A percentile compares a stretch with the other conserved stretches of the same genome.
phyloP scores from a whole-genome alignment of 2,113 vertebrate species.

The Phoenicopterus ruber region DNA sequence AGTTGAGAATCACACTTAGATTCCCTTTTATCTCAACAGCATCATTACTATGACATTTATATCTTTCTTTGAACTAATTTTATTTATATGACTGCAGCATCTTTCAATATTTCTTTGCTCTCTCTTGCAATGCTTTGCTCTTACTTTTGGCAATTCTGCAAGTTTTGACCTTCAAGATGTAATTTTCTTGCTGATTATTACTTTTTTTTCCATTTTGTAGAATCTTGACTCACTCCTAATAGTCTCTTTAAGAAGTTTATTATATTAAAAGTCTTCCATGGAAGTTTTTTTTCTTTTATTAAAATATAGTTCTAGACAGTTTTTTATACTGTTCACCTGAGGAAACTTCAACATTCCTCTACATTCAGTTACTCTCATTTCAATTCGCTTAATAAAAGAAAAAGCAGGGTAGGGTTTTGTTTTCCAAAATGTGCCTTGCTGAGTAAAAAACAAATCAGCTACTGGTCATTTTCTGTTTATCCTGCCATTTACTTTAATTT shows the following conservation, averaged over 20 bases:
- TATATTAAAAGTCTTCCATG: not conserved
- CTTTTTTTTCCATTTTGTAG: not conserved
- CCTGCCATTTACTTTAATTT: not conserved
- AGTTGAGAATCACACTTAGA: not conserved
- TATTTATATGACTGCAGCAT: not conserved
- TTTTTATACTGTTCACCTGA: not conserved
- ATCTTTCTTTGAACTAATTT: not conserved
- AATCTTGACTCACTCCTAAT: not conserved
- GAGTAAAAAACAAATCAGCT: not conserved
- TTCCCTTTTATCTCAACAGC: not conserved
- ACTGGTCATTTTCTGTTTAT: not conserved
- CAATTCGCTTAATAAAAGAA: not conserved
- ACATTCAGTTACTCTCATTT: not conserved
- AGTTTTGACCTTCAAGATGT: not conserved
- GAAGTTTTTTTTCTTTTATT: not conserved
- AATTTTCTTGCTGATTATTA: not conserved
- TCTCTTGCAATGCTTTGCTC: not conserved
- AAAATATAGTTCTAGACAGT: not conserved
- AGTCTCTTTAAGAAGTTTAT: not conserved
- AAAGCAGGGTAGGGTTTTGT: not conserved
- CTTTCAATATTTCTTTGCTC: not conserved
- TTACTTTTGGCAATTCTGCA: not conserved
- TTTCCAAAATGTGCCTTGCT: not conserved
- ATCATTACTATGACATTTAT: not conserved
- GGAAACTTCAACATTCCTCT: not conserved